Evolutionary conservation across 2,888 invertebrate species (phyloP).

Genomic region (Dicroscelio sp.): DNA sequence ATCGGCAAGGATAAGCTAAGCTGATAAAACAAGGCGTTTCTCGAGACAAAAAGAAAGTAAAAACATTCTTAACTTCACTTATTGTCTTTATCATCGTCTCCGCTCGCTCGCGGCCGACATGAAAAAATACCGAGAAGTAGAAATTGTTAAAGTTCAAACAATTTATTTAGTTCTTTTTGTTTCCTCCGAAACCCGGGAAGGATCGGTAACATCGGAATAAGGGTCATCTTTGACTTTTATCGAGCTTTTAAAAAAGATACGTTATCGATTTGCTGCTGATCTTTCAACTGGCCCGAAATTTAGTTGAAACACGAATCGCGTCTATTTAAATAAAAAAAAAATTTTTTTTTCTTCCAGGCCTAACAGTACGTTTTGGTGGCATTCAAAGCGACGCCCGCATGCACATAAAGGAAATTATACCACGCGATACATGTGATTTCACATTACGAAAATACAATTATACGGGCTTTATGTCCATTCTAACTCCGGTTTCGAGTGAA

Average conservation of each 20-base stretch:
- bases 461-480: constrained; percentile 55
- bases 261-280: constrained; percentile 58
- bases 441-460: constrained; percentile 57
- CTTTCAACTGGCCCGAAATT: no score
- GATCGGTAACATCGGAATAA: constrained; percentile 41
- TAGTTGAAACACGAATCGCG: not conserved
- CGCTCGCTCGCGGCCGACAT: no score
- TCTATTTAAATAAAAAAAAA: not conserved
- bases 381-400: constrained; percentile 47
- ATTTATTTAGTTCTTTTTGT: not conserved
- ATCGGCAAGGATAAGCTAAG: no score
- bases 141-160: no score
- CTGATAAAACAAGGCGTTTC: no score
- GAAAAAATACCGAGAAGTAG: no score
- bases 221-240: constrained; percentile 42
- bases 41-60: no score
- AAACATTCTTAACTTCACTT: no score
- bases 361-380: constrained; percentile 11
- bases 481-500: not conserved
- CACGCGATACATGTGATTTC: constrained; percentile 48
- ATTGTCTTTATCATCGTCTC: no score
- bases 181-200: not conserved
- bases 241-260: constrained; percentile 46
- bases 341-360: not conserved
- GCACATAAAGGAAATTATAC: constrained; percentile 33